These are phyloP conservation scores for Philonicus albiceps DNA, from an alignment of 2,888 invertebrate species.

Conservation along the genomic window DNA sequence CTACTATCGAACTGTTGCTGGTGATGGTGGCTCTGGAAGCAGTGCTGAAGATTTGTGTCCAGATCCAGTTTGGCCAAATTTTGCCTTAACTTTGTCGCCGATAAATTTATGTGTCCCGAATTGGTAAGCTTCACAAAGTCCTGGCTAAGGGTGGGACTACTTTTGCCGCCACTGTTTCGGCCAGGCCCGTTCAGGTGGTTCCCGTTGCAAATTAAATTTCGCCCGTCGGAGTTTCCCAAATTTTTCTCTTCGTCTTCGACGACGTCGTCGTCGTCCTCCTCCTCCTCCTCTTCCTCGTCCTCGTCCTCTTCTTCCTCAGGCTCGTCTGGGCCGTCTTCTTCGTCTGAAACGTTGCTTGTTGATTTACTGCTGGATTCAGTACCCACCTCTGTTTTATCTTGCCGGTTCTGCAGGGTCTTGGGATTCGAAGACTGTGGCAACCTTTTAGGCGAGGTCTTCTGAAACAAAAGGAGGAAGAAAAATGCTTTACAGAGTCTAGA, in stretches of 20 bases:
- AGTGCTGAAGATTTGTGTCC: constrained; percentile 32
- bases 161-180: background rate
- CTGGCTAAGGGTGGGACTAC: background rate
- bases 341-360: background rate
- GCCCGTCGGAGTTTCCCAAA: background rate
- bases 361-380: constrained; percentile 10
- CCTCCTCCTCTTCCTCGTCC: constrained; percentile 4
- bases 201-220: constrained; percentile 35
- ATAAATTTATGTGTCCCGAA: constrained; percentile 30
- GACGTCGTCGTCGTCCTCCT: too few species aligned
- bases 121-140: constrained; percentile 5
- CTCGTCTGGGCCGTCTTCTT: background rate
- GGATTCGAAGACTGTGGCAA: background rate
- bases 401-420: background rate
- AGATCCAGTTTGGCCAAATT: constrained; percentile 51
- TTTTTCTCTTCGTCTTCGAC: background rate
- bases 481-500: background rate
- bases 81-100: constrained; percentile 31
- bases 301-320: constrained; percentile 31
- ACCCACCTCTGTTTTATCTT: constrained; percentile 7
- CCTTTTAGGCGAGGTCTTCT: constrained; percentile 35
- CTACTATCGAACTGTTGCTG: background rate
- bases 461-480: background rate
- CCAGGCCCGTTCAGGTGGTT: background rate
- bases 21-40: background rate